Percentiles rank a stretch among this genome's conserved stretches.
These are phyloP conservation scores for Montipora efflorescens DNA, from an alignment of 64 coral and sea anemone species.

Conservation along the genomic window DNA sequence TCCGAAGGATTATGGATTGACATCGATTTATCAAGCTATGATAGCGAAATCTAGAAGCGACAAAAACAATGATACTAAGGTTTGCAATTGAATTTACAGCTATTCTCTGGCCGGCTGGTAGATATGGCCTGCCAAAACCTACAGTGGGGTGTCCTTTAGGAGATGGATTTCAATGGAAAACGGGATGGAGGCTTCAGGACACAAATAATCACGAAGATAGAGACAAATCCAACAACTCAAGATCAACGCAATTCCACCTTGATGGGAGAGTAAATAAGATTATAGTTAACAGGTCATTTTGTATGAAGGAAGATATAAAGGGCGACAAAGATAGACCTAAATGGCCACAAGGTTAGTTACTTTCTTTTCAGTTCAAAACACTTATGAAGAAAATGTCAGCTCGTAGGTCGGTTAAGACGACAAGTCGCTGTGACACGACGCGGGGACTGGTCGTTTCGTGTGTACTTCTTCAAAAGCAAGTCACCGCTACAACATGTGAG, in stretches of 20 bases:
- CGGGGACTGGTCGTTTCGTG: too few relatives aligned
- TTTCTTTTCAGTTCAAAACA: background rate
- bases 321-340: background rate
- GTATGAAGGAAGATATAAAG: slow-evolving; percentile 1
- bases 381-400: too few relatives aligned
- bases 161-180: slow-evolving; percentile 25
- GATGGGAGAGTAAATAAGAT: slow-evolving; percentile 8
- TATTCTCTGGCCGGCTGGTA: slow-evolving; percentile 4
- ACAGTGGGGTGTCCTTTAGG: slow-evolving; percentile 21
- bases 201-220: slow-evolving; percentile 8
- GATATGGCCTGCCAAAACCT: slow-evolving; percentile 48
- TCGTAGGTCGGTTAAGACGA: too few relatives aligned
- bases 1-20: too few relatives aligned
- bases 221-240: background rate
- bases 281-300: slow-evolving; percentile 58
- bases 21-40: too few relatives aligned
- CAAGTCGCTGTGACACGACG: too few relatives aligned
- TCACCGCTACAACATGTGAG: too few relatives aligned
- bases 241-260: slow-evolving; percentile 31
- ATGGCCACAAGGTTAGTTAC: slow-evolving; percentile 27
- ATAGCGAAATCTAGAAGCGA: too few relatives aligned
- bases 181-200: slow-evolving; percentile 57
- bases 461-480: too few relatives aligned
- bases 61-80: too few relatives aligned
- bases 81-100: background rate